phyloP scores from a whole-genome alignment of 2,113 vertebrate species.

The Eurystomus gularis region DNA sequence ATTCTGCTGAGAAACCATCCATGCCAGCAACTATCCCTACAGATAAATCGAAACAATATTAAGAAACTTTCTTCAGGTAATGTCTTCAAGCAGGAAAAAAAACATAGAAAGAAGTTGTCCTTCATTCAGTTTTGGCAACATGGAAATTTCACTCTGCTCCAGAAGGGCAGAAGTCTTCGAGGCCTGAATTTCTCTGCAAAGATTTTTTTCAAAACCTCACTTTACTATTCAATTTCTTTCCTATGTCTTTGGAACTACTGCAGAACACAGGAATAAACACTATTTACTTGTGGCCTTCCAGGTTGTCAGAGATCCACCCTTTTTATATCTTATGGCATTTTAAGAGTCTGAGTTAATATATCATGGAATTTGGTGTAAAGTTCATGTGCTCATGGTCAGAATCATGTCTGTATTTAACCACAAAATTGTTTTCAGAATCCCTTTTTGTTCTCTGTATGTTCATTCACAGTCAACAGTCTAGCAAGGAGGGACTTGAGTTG shows the following conservation, averaged over 20 bases:
- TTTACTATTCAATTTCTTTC: neutral
- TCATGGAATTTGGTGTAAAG: neutral
- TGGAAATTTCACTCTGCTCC: neutral
- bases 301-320: neutral
- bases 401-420: neutral
- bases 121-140: neutral
- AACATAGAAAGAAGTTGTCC: neutral
- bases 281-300: neutral
- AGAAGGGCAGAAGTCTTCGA: neutral
- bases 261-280: neutral
- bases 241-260: neutral
- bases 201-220: neutral
- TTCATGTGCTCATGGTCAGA: neutral
- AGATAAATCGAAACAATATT: neutral
- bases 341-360: no score
- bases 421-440: neutral
- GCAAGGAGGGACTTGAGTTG: rapidly evolving
- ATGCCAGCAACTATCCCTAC: neutral
- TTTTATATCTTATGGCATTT: neutral
- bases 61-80: neutral
- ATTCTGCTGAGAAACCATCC: neutral
- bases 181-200: neutral
- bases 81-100: neutral
- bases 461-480: neutral
- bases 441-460: neutral